A percentile compares a stretch with the other conserved stretches of the same genome.
These are phyloP conservation scores for Hapalemur alaotrensis DNA, from an alignment of 2,797 vertebrate genomes.

Conservation along the genomic window DNA sequence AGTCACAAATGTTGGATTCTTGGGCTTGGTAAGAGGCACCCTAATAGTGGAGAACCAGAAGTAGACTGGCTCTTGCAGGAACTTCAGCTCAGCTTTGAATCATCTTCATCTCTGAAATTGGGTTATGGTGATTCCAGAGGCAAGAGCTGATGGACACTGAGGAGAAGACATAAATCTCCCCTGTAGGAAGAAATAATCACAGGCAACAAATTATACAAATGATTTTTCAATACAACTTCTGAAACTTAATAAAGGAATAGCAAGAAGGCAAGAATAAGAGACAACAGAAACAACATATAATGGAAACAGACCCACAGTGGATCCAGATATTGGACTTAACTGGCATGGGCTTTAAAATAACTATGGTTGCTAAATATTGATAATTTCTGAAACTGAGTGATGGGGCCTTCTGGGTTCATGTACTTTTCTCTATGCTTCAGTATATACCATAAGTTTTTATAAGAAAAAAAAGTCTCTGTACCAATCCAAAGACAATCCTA, in stretches of 20 bases:
- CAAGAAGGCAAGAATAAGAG: neutral
- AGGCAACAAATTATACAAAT: neutral
- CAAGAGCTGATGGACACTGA: neutral
- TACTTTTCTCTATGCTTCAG: neutral
- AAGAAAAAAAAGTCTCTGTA: neutral
- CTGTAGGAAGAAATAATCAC: neutral
- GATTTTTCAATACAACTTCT: conserved; percentile 2
- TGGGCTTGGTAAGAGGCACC: neutral
- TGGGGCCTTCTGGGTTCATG: neutral
- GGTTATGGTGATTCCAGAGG: conserved; percentile 26
- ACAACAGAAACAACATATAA: neutral
- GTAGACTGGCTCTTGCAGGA: neutral
- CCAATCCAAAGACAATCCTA: neutral
- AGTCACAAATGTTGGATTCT: neutral
- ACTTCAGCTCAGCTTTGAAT: neutral
- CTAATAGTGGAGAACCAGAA: neutral
- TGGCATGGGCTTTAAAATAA: neutral
- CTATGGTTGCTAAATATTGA: neutral
- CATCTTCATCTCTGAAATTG: neutral
- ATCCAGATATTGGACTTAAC: neutral
- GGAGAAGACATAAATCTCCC: conserved; percentile 14
- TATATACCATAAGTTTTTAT: neutral
- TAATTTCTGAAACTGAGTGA: neutral
- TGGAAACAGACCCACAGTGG: neutral
- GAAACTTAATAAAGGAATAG: conserved; percentile 23